phyloP scores from a whole-genome alignment of 2,888 invertebrate genomes.

The Ramazzottius varieornatus region DNA sequence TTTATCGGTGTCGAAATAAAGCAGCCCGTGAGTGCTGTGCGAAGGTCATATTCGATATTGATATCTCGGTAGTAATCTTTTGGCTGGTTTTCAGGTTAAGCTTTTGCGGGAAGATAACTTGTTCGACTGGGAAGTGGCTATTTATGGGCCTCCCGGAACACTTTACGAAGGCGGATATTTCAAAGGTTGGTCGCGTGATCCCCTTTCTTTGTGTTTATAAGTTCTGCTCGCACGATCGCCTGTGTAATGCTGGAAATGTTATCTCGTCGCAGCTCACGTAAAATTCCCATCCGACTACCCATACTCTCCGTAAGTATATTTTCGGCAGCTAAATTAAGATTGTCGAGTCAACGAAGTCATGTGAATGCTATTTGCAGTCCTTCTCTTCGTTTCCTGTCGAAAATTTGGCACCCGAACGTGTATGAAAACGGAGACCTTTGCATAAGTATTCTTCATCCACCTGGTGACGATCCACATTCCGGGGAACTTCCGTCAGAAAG shows the following conservation, averaged over 20 bases:
- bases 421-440: slow-evolving; percentile 22
- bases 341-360: too few species aligned
- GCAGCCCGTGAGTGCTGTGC: too few species aligned
- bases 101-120: slow-evolving; percentile 23
- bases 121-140: slow-evolving; percentile 30
- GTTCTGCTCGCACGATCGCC: neutral
- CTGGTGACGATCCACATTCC: slow-evolving; percentile 29
- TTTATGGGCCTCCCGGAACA: slow-evolving; percentile 29
- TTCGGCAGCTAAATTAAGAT: too few species aligned
- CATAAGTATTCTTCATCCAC: slow-evolving; percentile 29
- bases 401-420: slow-evolving; percentile 1
- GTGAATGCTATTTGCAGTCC: too few species aligned
- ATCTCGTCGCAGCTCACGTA: slow-evolving; percentile 43
- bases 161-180: slow-evolving; percentile 28
- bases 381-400: too few species aligned
- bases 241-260: neutral
- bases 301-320: slow-evolving; percentile 97
- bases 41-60: too few species aligned
- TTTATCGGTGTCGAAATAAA: too few species aligned
- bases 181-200: slow-evolving; percentile 16
- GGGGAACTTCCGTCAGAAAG: slow-evolving; percentile 29
- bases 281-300: slow-evolving; percentile 96
- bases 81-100: neutral
- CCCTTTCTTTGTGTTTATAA: neutral
- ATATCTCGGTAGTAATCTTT: too few species aligned